These are phyloP conservation scores for Pelobates cultripes DNA, from an alignment of 2,797 vertebrate genomes.

Conservation along the genomic window DNA sequence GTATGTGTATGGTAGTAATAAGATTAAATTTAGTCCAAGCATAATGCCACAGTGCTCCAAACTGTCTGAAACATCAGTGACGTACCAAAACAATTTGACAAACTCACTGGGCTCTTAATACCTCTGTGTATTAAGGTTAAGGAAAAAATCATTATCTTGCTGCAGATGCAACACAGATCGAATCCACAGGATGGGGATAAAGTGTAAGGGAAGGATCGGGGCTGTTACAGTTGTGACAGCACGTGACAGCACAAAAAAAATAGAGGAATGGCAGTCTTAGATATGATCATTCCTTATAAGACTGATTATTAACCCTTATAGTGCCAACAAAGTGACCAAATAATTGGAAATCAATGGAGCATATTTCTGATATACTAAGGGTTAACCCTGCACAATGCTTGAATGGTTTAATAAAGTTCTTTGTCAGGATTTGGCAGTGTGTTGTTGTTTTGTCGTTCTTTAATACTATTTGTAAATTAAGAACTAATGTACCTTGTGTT, in stretches of 20 bases:
- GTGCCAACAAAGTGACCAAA: neutral
- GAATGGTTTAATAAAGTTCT: too few relatives aligned
- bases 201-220: constrained; percentile 38
- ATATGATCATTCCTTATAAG: neutral
- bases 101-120: constrained; percentile 18
- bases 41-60: neutral
- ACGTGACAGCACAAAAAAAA: neutral
- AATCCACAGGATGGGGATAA: constrained; percentile 52
- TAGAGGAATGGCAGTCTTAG: neutral
- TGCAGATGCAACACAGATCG: constrained; percentile 28
- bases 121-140: neutral
- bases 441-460: too few relatives aligned
- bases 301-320: neutral
- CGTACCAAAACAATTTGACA: neutral
- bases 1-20: neutral
- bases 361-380: neutral
- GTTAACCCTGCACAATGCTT: neutral
- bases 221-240: constrained; percentile 12
- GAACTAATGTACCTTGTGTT: too few relatives aligned
- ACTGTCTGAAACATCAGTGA: neutral
- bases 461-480: too few relatives aligned
- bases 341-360: neutral
- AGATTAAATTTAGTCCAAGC: neutral
- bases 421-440: too few relatives aligned
- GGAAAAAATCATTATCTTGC: constrained; percentile 11